These are phyloP conservation scores for Melanostigma gelatinosum DNA, from an alignment of 2,113 vertebrate genomes.

Conservation along the genomic window DNA sequence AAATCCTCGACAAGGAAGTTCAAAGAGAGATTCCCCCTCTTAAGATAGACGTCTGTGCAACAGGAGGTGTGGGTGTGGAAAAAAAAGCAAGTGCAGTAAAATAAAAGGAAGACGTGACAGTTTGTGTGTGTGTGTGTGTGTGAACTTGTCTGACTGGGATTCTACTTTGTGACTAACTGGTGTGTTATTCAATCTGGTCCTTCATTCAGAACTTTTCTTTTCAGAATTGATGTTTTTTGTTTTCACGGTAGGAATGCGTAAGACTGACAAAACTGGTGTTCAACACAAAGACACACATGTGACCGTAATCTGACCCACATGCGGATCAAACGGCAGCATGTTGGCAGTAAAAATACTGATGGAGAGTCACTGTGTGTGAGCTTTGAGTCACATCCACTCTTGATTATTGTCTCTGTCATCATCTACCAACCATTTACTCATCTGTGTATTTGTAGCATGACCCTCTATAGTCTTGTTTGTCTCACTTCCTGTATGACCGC, in stretches of 20 bases:
- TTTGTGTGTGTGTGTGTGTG: constrained; percentile 30
- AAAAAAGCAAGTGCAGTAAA: background rate
- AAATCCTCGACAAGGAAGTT: background rate
- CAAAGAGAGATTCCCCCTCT: constrained; percentile 3
- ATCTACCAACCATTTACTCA: constrained; percentile 2
- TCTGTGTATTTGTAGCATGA: constrained; percentile 22
- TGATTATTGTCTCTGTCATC: background rate
- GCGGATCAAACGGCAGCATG: constrained; percentile 7
- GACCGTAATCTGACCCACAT: constrained; percentile 20
- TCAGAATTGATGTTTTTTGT: constrained; percentile 10
- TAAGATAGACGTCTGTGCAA: background rate
- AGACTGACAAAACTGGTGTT: constrained; percentile 22
- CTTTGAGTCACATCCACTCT: constrained; percentile 58
- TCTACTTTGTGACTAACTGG: constrained; percentile 45
- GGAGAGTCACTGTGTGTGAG: constrained; percentile 18
- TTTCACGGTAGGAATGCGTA: constrained; percentile 11
- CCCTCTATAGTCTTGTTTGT: constrained; percentile 30
- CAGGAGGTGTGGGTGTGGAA: background rate
- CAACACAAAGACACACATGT: constrained; percentile 13
- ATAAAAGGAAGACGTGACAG: background rate
- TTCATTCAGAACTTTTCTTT: constrained; percentile 10
- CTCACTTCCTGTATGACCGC: constrained; percentile 36
- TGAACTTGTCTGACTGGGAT: background rate
- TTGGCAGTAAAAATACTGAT: background rate
- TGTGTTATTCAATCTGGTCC: constrained; percentile 21